Evolutionary conservation across 2,888 invertebrate species (phyloP).

Genomic region (Hipparchia semele): DNA sequence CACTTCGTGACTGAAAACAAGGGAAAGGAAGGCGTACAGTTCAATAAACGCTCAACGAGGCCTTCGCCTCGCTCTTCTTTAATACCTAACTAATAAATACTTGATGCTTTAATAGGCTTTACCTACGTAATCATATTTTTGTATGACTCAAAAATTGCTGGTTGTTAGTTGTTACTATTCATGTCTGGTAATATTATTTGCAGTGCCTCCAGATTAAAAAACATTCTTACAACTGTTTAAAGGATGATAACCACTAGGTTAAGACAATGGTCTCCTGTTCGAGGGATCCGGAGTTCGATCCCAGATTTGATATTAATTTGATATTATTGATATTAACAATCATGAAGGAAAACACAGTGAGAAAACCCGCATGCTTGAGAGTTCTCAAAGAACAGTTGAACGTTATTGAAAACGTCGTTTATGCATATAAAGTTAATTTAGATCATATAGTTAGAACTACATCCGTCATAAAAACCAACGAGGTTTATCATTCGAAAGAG

Average conservation of each 20-base stretch:
- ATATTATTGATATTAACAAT: too few relatives aligned
- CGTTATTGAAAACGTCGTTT: not conserved
- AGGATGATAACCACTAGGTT: too few relatives aligned
- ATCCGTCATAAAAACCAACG: not conserved
- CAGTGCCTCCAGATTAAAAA: not conserved
- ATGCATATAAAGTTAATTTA: not conserved
- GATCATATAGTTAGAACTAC: not conserved
- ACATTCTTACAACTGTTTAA: too few relatives aligned
- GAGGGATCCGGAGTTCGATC: too few relatives aligned
- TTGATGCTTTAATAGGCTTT: slow-evolving; percentile 3
- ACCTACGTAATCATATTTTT: not conserved
- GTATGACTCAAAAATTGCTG: slow-evolving; percentile 11
- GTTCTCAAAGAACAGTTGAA: not conserved
- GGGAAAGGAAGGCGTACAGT: slow-evolving; percentile 22
- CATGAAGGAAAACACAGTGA: too few relatives aligned
- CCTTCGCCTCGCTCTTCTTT: slow-evolving; percentile 27
- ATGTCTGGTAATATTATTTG: not conserved
- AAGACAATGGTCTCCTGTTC: too few relatives aligned
- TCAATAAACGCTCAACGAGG: slow-evolving; percentile 26
- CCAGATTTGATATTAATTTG: too few relatives aligned
- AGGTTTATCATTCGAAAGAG: slow-evolving; percentile 2
- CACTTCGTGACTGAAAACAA: slow-evolving; percentile 23
- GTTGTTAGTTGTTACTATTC: not conserved
- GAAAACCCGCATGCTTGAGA: too few relatives aligned
- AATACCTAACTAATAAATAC: not conserved